Conservation (phyloP, 2,888 invertebrate genomes). For the Marasmarcha lunaedactyla region DNA sequence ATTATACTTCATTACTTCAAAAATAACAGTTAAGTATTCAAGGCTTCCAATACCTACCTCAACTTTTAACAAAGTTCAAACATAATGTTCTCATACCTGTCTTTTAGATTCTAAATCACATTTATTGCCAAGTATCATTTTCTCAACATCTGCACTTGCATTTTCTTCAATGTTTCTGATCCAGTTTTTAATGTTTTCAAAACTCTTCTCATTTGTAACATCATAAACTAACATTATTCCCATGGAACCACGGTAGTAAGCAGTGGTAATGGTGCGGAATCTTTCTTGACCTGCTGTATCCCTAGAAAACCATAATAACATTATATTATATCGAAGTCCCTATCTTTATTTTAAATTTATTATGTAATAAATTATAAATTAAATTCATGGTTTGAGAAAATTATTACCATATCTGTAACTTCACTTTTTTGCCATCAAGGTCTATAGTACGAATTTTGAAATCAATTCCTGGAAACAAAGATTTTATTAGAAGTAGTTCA, state of each 20-base stretch:
- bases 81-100: conserved; percentile 68
- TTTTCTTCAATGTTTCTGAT: conserved; percentile 99
- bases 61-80: too few relatives aligned
- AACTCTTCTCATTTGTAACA: conserved; percentile 98
- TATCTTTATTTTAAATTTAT: background rate
- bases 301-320: conserved; percentile 65
- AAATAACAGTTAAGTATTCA: too few relatives aligned
- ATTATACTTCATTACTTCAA: too few relatives aligned
- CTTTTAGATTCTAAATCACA: conserved; percentile 97
- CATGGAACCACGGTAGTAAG: conserved; percentile 99
- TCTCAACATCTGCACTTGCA: conserved; percentile 98
- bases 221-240: conserved; percentile 99
- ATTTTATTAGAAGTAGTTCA: conserved; percentile 21
- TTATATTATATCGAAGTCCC: too few relatives aligned
- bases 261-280: conserved; percentile 98
- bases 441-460: conserved; percentile 99
- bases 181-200: conserved; percentile 99
- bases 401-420: conserved; percentile 96
- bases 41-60: too few relatives aligned
- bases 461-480: conserved; percentile 88
- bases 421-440: conserved; percentile 97
- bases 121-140: conserved; percentile 99
- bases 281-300: conserved; percentile 99
- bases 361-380: background rate
- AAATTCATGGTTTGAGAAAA: background rate